These are phyloP conservation scores for Tetanocera ferruginea DNA, from an alignment of 2,888 invertebrate genomes.

Conservation along the genomic window DNA sequence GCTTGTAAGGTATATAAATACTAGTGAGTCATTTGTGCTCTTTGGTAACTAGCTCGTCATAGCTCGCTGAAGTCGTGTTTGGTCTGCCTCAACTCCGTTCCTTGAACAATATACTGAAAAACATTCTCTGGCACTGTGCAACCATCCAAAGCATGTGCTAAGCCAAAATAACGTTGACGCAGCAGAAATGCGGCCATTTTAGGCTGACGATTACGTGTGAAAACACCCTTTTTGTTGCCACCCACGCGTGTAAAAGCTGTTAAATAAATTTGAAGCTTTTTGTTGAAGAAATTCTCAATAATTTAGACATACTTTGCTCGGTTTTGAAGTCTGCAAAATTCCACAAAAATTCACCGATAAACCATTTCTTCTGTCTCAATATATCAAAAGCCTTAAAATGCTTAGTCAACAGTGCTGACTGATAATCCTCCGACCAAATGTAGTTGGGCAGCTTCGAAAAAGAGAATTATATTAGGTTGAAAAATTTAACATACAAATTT, in stretches of 20 bases:
- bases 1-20: background rate
- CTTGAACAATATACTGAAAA: conserved; percentile 70
- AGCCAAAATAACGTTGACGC: conserved; percentile 80
- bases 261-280: conserved; percentile 45
- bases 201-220: conserved; percentile 91
- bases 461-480: background rate
- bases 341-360: conserved; percentile 98
- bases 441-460: conserved; percentile 77
- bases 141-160: conserved; percentile 75
- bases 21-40: background rate
- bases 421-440: conserved; percentile 97
- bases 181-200: conserved; percentile 88
- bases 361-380: conserved; percentile 80
- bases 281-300: background rate
- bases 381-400: conserved; percentile 94
- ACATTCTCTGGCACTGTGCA: conserved; percentile 73
- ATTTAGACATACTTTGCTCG: conserved; percentile 78
- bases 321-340: conserved; percentile 99
- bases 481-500: background rate
- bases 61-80: conserved; percentile 32
- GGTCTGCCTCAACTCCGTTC: conserved; percentile 28
- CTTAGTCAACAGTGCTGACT: conserved; percentile 82
- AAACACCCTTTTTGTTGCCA: conserved; percentile 90
- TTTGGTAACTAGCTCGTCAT: background rate
- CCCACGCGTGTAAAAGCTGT: conserved; percentile 82